These are phyloP conservation scores for Gastrophryne carolinensis DNA, from an alignment of 2,797 vertebrate genomes.

Conservation along the genomic window DNA sequence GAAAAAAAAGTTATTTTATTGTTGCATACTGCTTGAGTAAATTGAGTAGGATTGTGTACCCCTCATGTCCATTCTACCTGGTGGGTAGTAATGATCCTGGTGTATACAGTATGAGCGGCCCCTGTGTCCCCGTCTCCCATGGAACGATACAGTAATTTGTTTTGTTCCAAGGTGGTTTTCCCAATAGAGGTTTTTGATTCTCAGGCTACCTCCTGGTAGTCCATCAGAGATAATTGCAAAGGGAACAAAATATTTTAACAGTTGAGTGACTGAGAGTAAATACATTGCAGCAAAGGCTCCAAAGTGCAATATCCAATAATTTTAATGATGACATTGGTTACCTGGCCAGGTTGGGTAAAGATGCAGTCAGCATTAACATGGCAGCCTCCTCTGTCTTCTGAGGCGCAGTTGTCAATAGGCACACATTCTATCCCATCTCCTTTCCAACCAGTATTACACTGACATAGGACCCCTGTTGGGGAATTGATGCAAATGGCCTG, in stretches of 20 bases:
- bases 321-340: slow-evolving; percentile 53
- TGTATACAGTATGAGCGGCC: too few species aligned
- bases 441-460: slow-evolving; percentile 84
- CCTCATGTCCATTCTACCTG: too few species aligned
- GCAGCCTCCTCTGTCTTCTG: slow-evolving; percentile 79
- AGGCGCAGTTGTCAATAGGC: slow-evolving; percentile 84
- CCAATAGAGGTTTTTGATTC: too few species aligned
- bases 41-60: too few species aligned
- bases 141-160: too few species aligned
- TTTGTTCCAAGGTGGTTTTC: too few species aligned
- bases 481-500: slow-evolving; percentile 79
- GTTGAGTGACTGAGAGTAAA: background rate
- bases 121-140: too few species aligned
- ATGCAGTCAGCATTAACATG: slow-evolving; percentile 76
- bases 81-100: too few species aligned
- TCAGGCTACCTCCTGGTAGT: too few species aligned
- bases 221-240: background rate
- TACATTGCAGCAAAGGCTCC: background rate
- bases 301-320: background rate
- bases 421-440: slow-evolving; percentile 84
- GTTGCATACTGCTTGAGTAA: too few species aligned
- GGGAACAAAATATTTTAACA: background rate
- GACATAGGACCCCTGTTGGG: slow-evolving; percentile 74
- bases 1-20: too few species aligned
- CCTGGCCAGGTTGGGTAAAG: slow-evolving; percentile 85